Percentiles rank a stretch among this genome's conserved stretches.
Evolutionary conservation across 2,888 invertebrate species (phyloP).

Genomic region (Rhagophthalmus giganteus): DNA sequence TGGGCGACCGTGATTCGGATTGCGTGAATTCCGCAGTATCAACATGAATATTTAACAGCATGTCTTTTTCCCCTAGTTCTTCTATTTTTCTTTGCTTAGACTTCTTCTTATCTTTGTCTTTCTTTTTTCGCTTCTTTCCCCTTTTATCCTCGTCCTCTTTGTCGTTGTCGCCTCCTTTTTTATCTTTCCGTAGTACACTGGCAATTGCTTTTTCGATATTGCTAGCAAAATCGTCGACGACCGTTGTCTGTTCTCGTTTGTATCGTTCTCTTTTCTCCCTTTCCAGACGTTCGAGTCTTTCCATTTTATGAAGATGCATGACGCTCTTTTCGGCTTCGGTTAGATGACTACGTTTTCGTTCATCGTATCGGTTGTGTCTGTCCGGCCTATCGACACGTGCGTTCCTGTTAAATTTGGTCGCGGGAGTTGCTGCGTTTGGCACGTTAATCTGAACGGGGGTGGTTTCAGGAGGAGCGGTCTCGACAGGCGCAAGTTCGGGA

Average conservation of each 20-base stretch:
- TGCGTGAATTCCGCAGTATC: slow-evolving; percentile 62
- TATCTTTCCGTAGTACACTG: slow-evolving; percentile 72
- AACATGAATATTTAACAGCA: slow-evolving; percentile 78
- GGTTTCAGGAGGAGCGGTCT: slow-evolving; percentile 1
- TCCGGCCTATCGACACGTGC: slow-evolving; percentile 31
- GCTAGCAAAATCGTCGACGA: slow-evolving; percentile 74
- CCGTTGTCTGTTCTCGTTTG: slow-evolving; percentile 42
- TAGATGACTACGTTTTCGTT: slow-evolving; percentile 47
- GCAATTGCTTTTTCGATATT: slow-evolving; percentile 79
- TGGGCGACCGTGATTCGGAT: slow-evolving; percentile 36
- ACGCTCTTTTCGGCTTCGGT: slow-evolving; percentile 56
- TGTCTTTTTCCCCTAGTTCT: slow-evolving; percentile 70
- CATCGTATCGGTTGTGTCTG: slow-evolving; percentile 39
- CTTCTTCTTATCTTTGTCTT: slow-evolving; percentile 58
- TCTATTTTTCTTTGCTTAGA: slow-evolving; percentile 37
- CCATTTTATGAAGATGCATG: slow-evolving; percentile 51
- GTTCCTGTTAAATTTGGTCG: not conserved
- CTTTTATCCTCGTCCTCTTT: slow-evolving; percentile 60
- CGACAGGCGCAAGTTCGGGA: slow-evolving; percentile 41
- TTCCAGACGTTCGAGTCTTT: slow-evolving; percentile 51
- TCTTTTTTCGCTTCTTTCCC: slow-evolving; percentile 63
- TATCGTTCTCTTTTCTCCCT: slow-evolving; percentile 46
- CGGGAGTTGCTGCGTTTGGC: not conserved
- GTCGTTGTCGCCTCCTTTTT: slow-evolving; percentile 49
- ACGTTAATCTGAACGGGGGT: not conserved